These are phyloP conservation scores for Amorpha juglandis DNA, from an alignment of 2,888 invertebrate genomes.

Conservation along the genomic window DNA sequence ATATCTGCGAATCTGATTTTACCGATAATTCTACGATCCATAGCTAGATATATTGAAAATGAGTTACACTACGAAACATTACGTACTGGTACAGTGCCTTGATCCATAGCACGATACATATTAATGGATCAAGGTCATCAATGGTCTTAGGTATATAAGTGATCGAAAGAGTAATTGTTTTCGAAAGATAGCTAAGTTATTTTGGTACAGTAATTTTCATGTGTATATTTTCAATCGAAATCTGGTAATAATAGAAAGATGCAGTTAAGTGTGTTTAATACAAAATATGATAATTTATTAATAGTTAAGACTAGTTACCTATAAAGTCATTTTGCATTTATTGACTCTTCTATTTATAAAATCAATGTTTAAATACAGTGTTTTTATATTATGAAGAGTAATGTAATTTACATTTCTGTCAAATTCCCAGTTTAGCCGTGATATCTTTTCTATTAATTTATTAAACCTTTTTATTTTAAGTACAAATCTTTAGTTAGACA, in stretches of 20 bases:
- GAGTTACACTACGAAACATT: too few relatives aligned
- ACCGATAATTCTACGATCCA: neutral
- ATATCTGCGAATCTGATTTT: neutral
- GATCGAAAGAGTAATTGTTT: too few relatives aligned
- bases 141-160: too few relatives aligned
- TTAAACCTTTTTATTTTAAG: constrained; percentile 1
- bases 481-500: constrained; percentile 15
- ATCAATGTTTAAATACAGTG: constrained; percentile 15
- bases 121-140: too few relatives aligned
- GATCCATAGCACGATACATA: too few relatives aligned
- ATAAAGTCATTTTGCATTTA: constrained; percentile 22
- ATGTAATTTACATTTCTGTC: neutral
- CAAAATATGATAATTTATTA: constrained; percentile 1
- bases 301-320: constrained; percentile 1
- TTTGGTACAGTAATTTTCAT: too few relatives aligned
- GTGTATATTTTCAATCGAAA: too few relatives aligned
- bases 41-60: neutral
- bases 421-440: neutral
- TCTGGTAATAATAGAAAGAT: neutral
- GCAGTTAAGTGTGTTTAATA: neutral
- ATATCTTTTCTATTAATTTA: neutral
- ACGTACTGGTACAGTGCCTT: too few relatives aligned
- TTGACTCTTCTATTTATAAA: constrained; percentile 23
- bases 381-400: neutral
- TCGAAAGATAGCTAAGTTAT: too few relatives aligned